Conservation (phyloP, 2,113 vertebrate species). For the Poeciliopsis turrubarensis region DNA sequence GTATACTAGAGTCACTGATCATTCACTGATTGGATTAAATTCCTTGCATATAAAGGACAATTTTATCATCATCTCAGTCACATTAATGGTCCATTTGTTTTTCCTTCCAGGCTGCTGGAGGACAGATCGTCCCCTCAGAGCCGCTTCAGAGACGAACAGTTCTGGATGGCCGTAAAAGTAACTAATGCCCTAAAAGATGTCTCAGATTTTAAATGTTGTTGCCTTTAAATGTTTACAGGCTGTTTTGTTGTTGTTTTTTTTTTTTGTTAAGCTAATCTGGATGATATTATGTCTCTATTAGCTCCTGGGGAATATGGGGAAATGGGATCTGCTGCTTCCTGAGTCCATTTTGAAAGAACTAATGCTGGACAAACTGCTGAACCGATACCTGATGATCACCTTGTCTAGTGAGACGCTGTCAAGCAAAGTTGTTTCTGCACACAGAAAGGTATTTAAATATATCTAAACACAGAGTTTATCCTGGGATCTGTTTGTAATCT, state of each 20-base stretch:
- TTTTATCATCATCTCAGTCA: not conserved
- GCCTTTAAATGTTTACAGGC: not conserved
- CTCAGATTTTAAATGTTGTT: not conserved
- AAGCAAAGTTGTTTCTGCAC: constrained; percentile 72
- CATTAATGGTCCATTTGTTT: not conserved
- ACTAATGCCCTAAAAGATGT: constrained; percentile 10
- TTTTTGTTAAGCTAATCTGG: constrained; percentile 4
- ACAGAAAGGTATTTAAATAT: constrained; percentile 83
- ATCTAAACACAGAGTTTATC: constrained; percentile 3
- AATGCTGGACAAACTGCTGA: constrained; percentile 87
- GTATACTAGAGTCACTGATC: constrained; percentile 8
- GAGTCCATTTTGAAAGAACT: constrained; percentile 84
- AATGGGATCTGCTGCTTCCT: constrained; percentile 86
- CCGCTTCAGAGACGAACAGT: constrained; percentile 86
- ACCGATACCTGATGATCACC: constrained; percentile 87
- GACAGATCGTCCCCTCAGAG: constrained; percentile 79
- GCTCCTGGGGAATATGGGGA: constrained; percentile 86
- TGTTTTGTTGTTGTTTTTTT: not conserved
- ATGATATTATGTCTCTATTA: constrained; percentile 51
- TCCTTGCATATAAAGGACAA: not conserved
- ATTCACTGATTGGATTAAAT: not conserved
- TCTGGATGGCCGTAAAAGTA: constrained; percentile 93
- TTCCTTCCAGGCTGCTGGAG: constrained; percentile 79
- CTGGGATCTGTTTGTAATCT: not conserved
- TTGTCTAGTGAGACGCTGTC: constrained; percentile 78